Evolutionary conservation across 2,888 invertebrate species (phyloP), one percentile per base, ranked within the genome.

Genomic region (Alsophila aescularia): DNA sequence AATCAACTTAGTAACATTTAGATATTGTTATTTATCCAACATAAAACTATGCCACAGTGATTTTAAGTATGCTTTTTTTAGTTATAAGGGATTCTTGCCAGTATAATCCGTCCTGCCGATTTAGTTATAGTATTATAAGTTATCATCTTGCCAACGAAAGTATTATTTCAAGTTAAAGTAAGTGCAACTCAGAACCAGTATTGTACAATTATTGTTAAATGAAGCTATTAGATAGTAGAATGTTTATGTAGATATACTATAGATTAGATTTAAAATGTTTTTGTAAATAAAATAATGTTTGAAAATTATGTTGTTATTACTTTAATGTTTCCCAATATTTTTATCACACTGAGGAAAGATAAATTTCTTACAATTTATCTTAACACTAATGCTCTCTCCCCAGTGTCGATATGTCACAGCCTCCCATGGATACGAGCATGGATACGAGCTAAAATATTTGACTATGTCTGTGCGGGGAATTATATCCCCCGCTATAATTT

Each of bases 21-120:
- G 8, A 24, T 24, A 24, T 24, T 24, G 24, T 24, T 7, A 2
- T 8, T 7, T 24, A 24, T 7, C 5, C 24, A 24, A 7, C 8
- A 7, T 18, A 5, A 2, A 18, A 18, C 18, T n/a, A n/a, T n/a
- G n/a, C n/a, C n/a, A 5, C 18, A 18, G 5, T 5, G 18, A 4
- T 18, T 18, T 18, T 18, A 18, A 36, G 41, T 43, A 73, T 69
- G 59, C 44, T 57, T 58, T 52, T 69, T 58, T 60, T 56, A 60
- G 58, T 64, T 67, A 64, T 69, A 74, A 73, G 65, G 53, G 44
- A 52, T 61, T 72, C 70, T 77, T 76, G 73, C 74, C 77, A 79
- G 81, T 80, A 67, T 75, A 72, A 77, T 88, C 90, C 90, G 90
- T 90, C 90, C 90, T 88, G 71, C 85, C 85, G 80, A 32, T 13